Evolutionary conservation across 2,888 invertebrate genomes (phyloP).

Genomic region (Brachycybe producta): DNA sequence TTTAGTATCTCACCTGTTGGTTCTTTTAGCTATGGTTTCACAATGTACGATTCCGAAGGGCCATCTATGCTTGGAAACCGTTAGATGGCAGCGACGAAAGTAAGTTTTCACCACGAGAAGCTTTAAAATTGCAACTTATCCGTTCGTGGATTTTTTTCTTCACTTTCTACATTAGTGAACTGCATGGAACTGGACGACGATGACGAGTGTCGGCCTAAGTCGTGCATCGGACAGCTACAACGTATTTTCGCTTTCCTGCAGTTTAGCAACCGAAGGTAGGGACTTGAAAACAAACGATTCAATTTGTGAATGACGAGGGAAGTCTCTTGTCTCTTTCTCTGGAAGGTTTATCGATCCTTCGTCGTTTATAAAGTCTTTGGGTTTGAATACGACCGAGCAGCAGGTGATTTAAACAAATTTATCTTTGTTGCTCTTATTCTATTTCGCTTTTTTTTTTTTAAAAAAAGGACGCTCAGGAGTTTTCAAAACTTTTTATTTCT

Average conservation of each 20-base stretch:
- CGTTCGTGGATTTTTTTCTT: neutral
- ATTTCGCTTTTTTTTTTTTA: slow-evolving; percentile 12
- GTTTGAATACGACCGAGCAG: slow-evolving; percentile 45
- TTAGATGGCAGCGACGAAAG: slow-evolving; percentile 22
- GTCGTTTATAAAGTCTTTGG: slow-evolving; percentile 43
- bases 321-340: slow-evolving; percentile 6
- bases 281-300: neutral
- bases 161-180: neutral
- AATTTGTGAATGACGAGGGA: neutral
- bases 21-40: slow-evolving; percentile 46
- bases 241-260: slow-evolving; percentile 47
- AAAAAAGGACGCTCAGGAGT: slow-evolving; percentile 47
- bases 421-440: slow-evolving; percentile 11
- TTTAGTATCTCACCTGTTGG: neutral
- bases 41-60: slow-evolving; percentile 41
- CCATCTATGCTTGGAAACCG: slow-evolving; percentile 45
- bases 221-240: slow-evolving; percentile 44
- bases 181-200: slow-evolving; percentile 1
- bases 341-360: slow-evolving; percentile 42
- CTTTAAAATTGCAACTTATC: slow-evolving; percentile 1
- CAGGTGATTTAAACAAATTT: slow-evolving; percentile 30
- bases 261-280: slow-evolving; percentile 39
- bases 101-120: slow-evolving; percentile 2
- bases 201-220: slow-evolving; percentile 33
- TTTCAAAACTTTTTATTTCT: slow-evolving; percentile 47